Evolutionary conservation across 2,888 invertebrate genomes (phyloP), one percentile per base, ranked within the genome.

Genomic region (Sphinx pinastri): DNA sequence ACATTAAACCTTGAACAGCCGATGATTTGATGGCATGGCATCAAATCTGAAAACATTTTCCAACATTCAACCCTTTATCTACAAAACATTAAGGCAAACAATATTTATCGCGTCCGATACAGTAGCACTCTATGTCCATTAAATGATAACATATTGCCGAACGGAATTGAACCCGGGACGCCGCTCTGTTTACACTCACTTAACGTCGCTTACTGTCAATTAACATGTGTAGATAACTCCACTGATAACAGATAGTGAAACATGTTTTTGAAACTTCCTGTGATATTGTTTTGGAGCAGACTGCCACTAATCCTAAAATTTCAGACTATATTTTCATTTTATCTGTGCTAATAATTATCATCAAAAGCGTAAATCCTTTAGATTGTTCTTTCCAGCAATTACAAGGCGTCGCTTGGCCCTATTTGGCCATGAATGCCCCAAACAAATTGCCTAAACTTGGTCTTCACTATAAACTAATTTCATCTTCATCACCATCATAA

Each of bases 141-240:
- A 55, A 63, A 63, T 67, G 75, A 75, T 75, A 75, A 72, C 71
- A 58, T 67, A 63, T 63, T 49, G 63, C 63, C 63, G 63, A 63
- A 63, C 49, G 63, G 63, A 63, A 63, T 63, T 63, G 63, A 68
- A 55, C 47, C 57, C 31, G 45, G 57, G 38, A 59, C 67, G 51
- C 49, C 58, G 52, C 57, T 70, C 49, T 76, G 74, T 78, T 76
- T 76, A 68, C 69, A 13, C 70, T 66, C 74, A 76, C 75, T 76
- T 72, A 68, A 68, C 68, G 77, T 78, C 79, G 75, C 79, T 79
- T 79, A 78, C 73, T 74, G 79, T 77, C 79, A 78, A 79, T 79
- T 78, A 79, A 70, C 11, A 58, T 55, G n/a, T 51, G 16, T 67
- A 72, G 75, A 73, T 73, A 71, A 71, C 38, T 63, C 38, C 19